A percentile compares a stretch with the other conserved stretches of the same genome.
Evolutionary conservation across 2,797 vertebrate species (phyloP).

Genomic region (Centroberyx gerrardi): DNA sequence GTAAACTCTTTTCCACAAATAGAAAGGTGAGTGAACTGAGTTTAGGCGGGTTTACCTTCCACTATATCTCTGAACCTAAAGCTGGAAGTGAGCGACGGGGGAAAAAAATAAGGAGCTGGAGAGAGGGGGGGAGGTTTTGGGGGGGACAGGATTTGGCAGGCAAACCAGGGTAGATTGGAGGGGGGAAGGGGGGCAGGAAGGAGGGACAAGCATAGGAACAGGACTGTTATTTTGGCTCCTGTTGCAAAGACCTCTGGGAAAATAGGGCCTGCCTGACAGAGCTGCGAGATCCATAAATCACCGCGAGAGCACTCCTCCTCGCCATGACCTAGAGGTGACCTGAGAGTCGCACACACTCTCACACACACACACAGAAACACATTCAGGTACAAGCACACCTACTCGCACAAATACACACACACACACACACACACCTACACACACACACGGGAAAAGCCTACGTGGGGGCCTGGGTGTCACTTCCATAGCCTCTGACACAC

Average conservation of each 20-base stretch:
- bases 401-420: conserved; percentile 15
- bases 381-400: conserved; percentile 2
- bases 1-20: neutral
- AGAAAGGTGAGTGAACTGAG: conserved; percentile 26
- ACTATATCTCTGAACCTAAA: conserved; percentile 24
- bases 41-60: conserved; percentile 24
- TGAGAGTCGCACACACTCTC: conserved; percentile 28
- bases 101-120: conserved; percentile 35
- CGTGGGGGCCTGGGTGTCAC: conserved; percentile 26
- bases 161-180: neutral
- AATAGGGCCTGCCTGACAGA: conserved; percentile 72
- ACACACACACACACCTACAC: conserved; percentile 10
- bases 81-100: conserved; percentile 19
- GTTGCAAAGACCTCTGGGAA: conserved; percentile 80
- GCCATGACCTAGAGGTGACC: conserved; percentile 72
- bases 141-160: conserved; percentile 5
- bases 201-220: conserved; percentile 50
- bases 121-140: conserved; percentile 12
- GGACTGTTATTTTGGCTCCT: conserved; percentile 74
- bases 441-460: neutral
- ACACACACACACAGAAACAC: conserved; percentile 1
- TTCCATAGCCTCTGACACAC: neutral
- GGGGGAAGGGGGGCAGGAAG: conserved; percentile 35
- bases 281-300: conserved; percentile 81
- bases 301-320: conserved; percentile 67